Percentiles rank a stretch among this genome's conserved stretches.
Evolutionary conservation across 30 jellyfish, hydroid and myxozoan species (phyloP).

Genomic region (Catostylus mosaicus): DNA sequence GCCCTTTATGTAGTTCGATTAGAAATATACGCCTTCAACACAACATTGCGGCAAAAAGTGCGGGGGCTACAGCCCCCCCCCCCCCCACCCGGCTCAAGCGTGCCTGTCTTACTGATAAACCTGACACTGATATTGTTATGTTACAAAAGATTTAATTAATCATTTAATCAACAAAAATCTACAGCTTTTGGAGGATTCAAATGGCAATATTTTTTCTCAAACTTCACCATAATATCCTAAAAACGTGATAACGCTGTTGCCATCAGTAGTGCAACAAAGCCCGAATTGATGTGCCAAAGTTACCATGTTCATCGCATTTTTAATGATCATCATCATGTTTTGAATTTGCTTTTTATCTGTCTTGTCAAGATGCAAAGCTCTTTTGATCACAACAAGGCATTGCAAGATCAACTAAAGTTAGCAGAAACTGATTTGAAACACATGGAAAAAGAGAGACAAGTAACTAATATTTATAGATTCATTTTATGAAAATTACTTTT

Average conservation of each 20-base stretch:
- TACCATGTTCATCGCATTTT: background rate
- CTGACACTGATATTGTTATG: too few relatives aligned
- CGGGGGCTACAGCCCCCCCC: too few relatives aligned
- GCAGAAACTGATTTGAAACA: conserved; percentile 71
- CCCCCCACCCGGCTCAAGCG: too few relatives aligned
- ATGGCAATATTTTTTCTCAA: background rate
- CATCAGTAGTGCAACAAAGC: background rate
- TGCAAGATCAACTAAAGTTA: conserved; percentile 32
- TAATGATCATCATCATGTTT: background rate
- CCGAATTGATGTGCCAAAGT: background rate
- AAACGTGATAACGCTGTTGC: background rate
- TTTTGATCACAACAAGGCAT: conserved; percentile 14
- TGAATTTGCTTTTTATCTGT: background rate
- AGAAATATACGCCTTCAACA: too few relatives aligned
- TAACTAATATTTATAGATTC: background rate
- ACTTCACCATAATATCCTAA: background rate
- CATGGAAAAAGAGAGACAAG: conserved; percentile 58
- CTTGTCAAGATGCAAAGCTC: conserved; percentile 34
- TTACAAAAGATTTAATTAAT: too few relatives aligned
- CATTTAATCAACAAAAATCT: too few relatives aligned
- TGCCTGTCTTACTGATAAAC: too few relatives aligned
- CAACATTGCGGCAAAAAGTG: too few relatives aligned
- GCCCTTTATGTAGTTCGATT: too few relatives aligned
- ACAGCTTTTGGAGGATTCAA: background rate
- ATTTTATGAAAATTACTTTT: background rate